Evolutionary conservation across 2,797 vertebrate genomes (phyloP).

Genomic region (Notoglanidium macrostoma): DNA sequence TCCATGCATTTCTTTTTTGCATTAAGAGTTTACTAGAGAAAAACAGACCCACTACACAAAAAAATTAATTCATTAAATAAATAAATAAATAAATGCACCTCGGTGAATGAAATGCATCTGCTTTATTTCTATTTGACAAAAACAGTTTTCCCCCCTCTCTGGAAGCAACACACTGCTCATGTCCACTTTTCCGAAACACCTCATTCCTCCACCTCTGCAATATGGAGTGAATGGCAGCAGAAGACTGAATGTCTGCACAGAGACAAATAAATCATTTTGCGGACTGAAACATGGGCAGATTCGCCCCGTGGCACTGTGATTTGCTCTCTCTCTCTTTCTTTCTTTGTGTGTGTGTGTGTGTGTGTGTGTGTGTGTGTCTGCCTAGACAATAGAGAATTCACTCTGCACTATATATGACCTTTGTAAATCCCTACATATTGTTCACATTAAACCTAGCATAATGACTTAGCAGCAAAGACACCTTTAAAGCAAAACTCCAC

Average conservation of each 20-base stretch:
- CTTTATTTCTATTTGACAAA: background rate
- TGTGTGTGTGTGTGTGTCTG: conserved; percentile 12
- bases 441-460: background rate
- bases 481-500: background rate
- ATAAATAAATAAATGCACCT: background rate
- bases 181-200: conserved; percentile 37
- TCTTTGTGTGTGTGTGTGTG: conserved; percentile 2
- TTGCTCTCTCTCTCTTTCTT: conserved; percentile 7
- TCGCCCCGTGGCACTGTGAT: background rate
- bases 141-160: too few species aligned
- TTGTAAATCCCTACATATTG: background rate
- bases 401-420: conserved; percentile 16
- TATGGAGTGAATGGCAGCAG: conserved; percentile 13
- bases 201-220: conserved; percentile 42
- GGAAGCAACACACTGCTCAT: conserved; percentile 22
- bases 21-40: background rate
- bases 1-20: background rate
- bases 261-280: conserved; percentile 11
- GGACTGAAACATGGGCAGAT: conserved; percentile 25
- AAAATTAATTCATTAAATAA: background rate
- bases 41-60: too few species aligned
- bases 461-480: background rate
- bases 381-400: conserved; percentile 14
- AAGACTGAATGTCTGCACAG: conserved; percentile 2
- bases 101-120: background rate